These are phyloP conservation scores for Melanotaenia maccullochi DNA, from an alignment of 2,797 vertebrate species.

Conservation along the genomic window DNA sequence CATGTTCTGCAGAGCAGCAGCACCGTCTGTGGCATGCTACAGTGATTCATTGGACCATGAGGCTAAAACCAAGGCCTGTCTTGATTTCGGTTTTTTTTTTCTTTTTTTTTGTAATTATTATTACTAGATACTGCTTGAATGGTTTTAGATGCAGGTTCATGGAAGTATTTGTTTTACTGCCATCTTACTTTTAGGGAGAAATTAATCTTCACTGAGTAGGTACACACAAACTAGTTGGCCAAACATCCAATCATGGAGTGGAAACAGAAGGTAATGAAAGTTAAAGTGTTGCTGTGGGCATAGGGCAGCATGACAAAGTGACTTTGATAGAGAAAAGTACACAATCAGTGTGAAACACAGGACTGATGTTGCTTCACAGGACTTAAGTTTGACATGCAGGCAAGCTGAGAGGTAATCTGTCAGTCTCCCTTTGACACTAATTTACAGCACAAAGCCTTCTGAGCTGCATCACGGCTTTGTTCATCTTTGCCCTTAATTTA, in stretches of 20 bases:
- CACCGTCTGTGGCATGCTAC: conserved; percentile 59
- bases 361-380: conserved; percentile 48
- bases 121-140: neutral
- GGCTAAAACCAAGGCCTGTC: conserved; percentile 35
- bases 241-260: conserved; percentile 13
- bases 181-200: conserved; percentile 17
- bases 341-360: conserved; percentile 41
- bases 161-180: conserved; percentile 23
- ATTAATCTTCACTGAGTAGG: neutral
- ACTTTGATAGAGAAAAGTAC: conserved; percentile 44
- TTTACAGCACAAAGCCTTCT: conserved; percentile 60
- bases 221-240: conserved; percentile 1
- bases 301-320: conserved; percentile 48
- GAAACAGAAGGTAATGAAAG: conserved; percentile 37
- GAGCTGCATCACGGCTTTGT: conserved; percentile 45
- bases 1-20: conserved; percentile 69
- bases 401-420: conserved; percentile 64
- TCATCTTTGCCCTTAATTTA: conserved; percentile 32
- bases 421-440: conserved; percentile 67
- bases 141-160: conserved; percentile 30
- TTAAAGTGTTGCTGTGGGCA: conserved; percentile 33
- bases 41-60: conserved; percentile 66
- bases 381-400: conserved; percentile 58
- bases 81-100: conserved; percentile 45
- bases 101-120: conserved; percentile 14